phyloP scores from a whole-genome alignment of 2,888 invertebrate genomes.

The Yponomeuta malinellus region DNA sequence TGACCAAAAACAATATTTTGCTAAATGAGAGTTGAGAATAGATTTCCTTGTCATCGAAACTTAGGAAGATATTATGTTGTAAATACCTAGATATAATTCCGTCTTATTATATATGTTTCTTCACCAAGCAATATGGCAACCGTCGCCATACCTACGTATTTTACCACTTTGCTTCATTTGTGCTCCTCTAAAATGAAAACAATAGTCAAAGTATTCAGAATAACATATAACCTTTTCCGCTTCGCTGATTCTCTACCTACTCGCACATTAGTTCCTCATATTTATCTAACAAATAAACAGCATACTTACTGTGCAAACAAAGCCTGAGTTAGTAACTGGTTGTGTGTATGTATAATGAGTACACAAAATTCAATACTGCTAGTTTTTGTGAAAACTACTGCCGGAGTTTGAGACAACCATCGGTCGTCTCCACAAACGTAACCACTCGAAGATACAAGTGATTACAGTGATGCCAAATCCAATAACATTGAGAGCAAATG shows the following conservation, averaged over 20 bases:
- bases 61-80: not conserved
- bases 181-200: constrained; percentile 5
- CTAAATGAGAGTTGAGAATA: not conserved
- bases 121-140: not conserved
- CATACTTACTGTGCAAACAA: constrained; percentile 54
- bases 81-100: no score
- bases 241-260: constrained; percentile 41
- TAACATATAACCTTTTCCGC: constrained; percentile 42
- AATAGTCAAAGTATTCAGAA: constrained; percentile 16
- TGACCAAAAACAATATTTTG: not conserved
- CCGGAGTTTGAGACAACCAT: not conserved
- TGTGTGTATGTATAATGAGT: constrained; percentile 18
- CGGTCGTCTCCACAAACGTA: no score
- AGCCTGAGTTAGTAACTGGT: constrained; percentile 33
- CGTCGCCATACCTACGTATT: not conserved
- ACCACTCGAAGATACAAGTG: not conserved
- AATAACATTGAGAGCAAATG: constrained; percentile 5
- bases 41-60: not conserved
- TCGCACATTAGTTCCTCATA: constrained; percentile 46
- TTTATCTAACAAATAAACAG: constrained; percentile 48
- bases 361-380: constrained; percentile 1
- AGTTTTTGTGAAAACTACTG: not conserved
- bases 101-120: no score
- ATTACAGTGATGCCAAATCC: constrained; percentile 7
- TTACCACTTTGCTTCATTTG: not conserved